Evolutionary conservation across 2,888 invertebrate species (phyloP).

Genomic region (Lasioglossum morio): DNA sequence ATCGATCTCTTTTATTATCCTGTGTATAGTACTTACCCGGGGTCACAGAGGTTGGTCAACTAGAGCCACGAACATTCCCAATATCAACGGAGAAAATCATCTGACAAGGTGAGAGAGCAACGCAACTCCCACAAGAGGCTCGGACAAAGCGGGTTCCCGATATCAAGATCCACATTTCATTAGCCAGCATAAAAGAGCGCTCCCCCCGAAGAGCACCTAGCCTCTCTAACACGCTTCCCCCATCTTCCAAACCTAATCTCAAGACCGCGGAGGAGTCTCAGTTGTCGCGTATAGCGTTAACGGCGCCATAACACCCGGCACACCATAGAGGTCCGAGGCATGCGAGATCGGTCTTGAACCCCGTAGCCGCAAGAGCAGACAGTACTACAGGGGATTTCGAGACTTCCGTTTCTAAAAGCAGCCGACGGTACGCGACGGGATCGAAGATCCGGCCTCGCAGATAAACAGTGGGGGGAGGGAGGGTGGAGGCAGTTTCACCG

Average conservation of each 20-base stretch:
- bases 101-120: neutral
- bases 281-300: conserved; percentile 25
- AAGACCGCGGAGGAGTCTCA: neutral
- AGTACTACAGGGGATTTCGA: neutral
- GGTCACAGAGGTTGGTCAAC: too few relatives aligned
- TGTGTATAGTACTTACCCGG: too few relatives aligned
- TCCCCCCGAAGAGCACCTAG: neutral
- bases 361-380: neutral
- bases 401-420: conserved; percentile 36
- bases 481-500: conserved; percentile 21
- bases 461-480: conserved; percentile 16
- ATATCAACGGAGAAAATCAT: neutral
- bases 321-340: neutral
- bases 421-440: neutral
- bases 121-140: neutral
- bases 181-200: neutral
- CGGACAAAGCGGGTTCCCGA: neutral
- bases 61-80: neutral
- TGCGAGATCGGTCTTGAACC: neutral
- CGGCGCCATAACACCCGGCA: conserved; percentile 5
- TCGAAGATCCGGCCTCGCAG: conserved; percentile 29
- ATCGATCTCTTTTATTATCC: too few relatives aligned
- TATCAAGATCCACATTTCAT: conserved; percentile 7
- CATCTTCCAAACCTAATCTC: conserved; percentile 4
- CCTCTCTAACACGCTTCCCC: neutral